A percentile compares a stretch with the other conserved stretches of the same genome.
Evolutionary conservation across 2,888 invertebrate species (phyloP).

Genomic region (Ommatoiulus sabulosus): DNA sequence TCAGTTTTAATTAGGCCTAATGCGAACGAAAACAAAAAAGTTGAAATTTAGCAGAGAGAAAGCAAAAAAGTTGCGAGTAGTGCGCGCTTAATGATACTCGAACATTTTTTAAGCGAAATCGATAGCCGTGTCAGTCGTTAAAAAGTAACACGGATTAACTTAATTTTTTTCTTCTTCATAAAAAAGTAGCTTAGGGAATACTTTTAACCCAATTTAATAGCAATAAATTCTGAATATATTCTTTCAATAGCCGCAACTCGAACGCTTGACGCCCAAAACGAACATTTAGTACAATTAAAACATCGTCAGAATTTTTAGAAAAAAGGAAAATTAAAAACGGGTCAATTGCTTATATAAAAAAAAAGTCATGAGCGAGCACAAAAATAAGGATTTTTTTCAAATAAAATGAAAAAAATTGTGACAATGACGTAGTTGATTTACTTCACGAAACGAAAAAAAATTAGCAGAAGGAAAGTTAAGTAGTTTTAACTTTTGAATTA

Average conservation of each 20-base stretch:
- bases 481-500: background rate
- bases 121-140: conserved; percentile 45
- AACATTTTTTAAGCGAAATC: conserved; percentile 20
- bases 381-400: background rate
- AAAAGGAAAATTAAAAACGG: background rate
- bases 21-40: background rate
- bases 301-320: background rate
- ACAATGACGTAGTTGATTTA: background rate
- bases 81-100: background rate
- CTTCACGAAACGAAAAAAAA: too few relatives aligned
- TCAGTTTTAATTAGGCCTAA: conserved; percentile 46
- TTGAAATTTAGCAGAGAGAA: background rate
- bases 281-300: background rate
- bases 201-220: conserved; percentile 39
- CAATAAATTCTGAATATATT: background rate
- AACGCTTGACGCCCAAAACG: background rate
- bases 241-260: background rate
- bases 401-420: background rate
- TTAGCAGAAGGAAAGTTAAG: too few relatives aligned
- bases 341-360: background rate
- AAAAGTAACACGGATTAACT: conserved; percentile 32
- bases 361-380: background rate
- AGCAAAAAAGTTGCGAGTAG: background rate
- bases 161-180: background rate
- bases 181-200: background rate